These are phyloP conservation scores for Pristionchus entomophagus DNA, from an alignment of 2,888 invertebrate genomes.

Conservation along the genomic window DNA sequence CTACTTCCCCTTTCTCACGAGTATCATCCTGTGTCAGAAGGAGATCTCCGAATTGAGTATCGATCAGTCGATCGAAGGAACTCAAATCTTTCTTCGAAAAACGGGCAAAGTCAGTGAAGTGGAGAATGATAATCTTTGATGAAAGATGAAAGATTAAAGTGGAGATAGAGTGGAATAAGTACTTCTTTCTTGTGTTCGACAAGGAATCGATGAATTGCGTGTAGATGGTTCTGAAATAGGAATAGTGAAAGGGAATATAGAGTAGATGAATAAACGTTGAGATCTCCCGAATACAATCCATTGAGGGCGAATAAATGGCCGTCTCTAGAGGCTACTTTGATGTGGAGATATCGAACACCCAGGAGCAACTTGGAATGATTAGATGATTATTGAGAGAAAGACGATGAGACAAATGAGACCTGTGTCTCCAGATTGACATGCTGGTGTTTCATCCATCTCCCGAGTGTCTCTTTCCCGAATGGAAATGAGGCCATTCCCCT, in stretches of 20 bases:
- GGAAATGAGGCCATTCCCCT: conserved; percentile 39
- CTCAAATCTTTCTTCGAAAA: conserved; percentile 8
- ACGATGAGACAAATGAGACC: not conserved
- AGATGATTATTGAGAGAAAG: not conserved
- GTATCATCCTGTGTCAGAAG: not conserved
- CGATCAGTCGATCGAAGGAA: not conserved
- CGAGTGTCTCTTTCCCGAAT: conserved; percentile 23
- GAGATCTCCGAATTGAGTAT: conserved; percentile 34
- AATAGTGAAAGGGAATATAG: too few relatives aligned
- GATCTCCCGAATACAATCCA: conserved; percentile 12
- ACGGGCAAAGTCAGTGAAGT: conserved; percentile 11
- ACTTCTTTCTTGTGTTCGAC: conserved; percentile 42
- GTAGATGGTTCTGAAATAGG: not conserved
- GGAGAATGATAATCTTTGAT: conserved; percentile 27
- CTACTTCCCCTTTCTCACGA: not conserved
- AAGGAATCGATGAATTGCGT: conserved; percentile 39
- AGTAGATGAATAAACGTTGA: not conserved
- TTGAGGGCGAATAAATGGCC: conserved; percentile 39
- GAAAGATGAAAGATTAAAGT: not conserved
- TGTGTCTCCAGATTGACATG: conserved; percentile 42
- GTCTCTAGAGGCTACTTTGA: conserved; percentile 29
- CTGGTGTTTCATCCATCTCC: conserved; percentile 42
- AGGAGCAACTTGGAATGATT: not conserved
- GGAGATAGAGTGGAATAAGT: not conserved
- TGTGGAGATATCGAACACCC: conserved; percentile 37